Percentiles rank a stretch among this genome's conserved stretches.
Evolutionary conservation across 2,888 invertebrate genomes (phyloP).

Genomic region (Colostygia pectinataria): DNA sequence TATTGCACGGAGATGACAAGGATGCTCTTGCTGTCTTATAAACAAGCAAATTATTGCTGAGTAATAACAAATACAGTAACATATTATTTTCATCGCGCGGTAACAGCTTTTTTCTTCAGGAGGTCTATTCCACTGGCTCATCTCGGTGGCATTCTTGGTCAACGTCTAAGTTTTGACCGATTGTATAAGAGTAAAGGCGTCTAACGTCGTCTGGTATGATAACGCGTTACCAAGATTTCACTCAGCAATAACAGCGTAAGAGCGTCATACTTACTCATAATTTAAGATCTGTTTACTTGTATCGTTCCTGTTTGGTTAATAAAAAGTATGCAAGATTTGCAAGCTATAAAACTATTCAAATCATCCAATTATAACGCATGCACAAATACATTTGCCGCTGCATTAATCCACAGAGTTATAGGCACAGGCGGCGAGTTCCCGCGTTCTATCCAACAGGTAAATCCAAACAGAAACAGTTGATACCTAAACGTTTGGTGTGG

Average conservation of each 20-base stretch:
- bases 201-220: too few species aligned
- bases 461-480: slow-evolving; percentile 51
- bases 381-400: slow-evolving; percentile 22
- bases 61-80: slow-evolving; percentile 2
- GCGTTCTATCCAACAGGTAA: slow-evolving; percentile 38
- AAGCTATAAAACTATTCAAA: slow-evolving; percentile 2
- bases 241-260: too few species aligned
- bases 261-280: too few species aligned
- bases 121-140: too few species aligned
- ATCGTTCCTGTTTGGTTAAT: too few species aligned
- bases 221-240: too few species aligned
- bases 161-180: too few species aligned
- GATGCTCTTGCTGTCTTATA: slow-evolving; percentile 8
- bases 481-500: slow-evolving; percentile 75
- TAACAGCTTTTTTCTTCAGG: too few species aligned
- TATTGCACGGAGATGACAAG: slow-evolving; percentile 13
- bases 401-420: slow-evolving; percentile 31
- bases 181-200: too few species aligned
- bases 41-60: slow-evolving; percentile 1
- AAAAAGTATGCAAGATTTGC: neutral
- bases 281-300: too few species aligned
- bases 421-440: slow-evolving; percentile 27
- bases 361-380: slow-evolving; percentile 23
- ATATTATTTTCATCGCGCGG: too few species aligned
- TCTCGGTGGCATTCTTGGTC: too few species aligned